Conservation (phyloP, 1,140 invertebrate species). For the Trichonephila inaurata region DNA sequence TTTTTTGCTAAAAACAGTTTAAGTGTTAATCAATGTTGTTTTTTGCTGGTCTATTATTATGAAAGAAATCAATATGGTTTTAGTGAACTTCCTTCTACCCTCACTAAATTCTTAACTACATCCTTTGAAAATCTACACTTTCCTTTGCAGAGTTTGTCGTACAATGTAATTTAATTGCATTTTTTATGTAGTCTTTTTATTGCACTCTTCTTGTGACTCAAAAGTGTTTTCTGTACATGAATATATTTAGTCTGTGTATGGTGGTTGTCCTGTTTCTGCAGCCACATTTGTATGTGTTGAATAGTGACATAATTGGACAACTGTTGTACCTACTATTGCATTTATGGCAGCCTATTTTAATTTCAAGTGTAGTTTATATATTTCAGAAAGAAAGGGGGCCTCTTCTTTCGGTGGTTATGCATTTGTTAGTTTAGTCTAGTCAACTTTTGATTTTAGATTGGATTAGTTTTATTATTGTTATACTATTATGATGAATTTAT, state of each 20-base stretch:
- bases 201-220: slow-evolving; percentile 64
- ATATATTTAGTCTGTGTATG: slow-evolving; percentile 49
- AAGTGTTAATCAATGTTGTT: slow-evolving; percentile 50
- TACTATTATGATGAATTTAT: slow-evolving; percentile 68
- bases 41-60: slow-evolving; percentile 19
- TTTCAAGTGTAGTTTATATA: slow-evolving; percentile 70
- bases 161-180: slow-evolving; percentile 61
- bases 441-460: slow-evolving; percentile 73
- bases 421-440: slow-evolving; percentile 77
- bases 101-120: slow-evolving; percentile 21
- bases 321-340: slow-evolving; percentile 58
- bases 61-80: slow-evolving; percentile 43
- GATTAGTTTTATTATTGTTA: slow-evolving; percentile 76
- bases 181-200: slow-evolving; percentile 66
- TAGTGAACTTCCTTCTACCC: neutral
- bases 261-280: slow-evolving; percentile 11
- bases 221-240: slow-evolving; percentile 38
- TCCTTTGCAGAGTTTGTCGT: slow-evolving; percentile 52
- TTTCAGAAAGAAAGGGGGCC: slow-evolving; percentile 62
- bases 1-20: slow-evolving; percentile 53
- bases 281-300: slow-evolving; percentile 32
- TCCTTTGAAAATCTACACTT: slow-evolving; percentile 46
- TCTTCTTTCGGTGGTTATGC: slow-evolving; percentile 71
- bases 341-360: slow-evolving; percentile 75
- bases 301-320: slow-evolving; percentile 37